Conservation (phyloP, 2,797 vertebrate genomes). For the Carduelis carduelis region DNA sequence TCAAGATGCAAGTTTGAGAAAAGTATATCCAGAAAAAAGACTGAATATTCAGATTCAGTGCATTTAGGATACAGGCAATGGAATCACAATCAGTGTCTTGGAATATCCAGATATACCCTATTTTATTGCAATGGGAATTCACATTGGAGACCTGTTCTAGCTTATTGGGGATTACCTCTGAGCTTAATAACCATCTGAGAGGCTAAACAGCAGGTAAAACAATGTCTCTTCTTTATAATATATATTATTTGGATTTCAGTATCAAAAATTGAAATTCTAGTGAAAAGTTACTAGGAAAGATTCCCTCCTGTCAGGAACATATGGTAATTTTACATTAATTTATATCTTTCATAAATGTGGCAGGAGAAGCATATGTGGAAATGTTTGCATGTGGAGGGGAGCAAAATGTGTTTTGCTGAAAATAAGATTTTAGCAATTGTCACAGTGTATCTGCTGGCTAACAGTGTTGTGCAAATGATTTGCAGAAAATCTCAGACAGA, state of each 20-base stretch:
- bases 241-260: not conserved
- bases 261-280: not conserved
- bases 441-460: not conserved
- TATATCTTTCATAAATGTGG: slow-evolving; percentile 1
- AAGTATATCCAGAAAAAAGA: not conserved
- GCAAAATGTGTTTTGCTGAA: slow-evolving; percentile 28
- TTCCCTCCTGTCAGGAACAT: not conserved
- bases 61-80: not conserved
- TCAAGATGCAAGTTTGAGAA: not conserved
- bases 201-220: not conserved
- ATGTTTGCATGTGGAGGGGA: not conserved
- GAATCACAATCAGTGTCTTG: not conserved
- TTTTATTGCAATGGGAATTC: not conserved
- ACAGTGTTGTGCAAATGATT: not conserved
- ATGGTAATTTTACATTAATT: not conserved
- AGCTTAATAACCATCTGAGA: not conserved
- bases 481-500: not conserved
- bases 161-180: not conserved
- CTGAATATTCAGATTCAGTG: not conserved
- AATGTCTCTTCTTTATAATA: not conserved
- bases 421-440: not conserved
- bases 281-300: not conserved
- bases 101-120: not conserved
- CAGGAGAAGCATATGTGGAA: slow-evolving; percentile 33
- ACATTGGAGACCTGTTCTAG: not conserved